Conservation (phyloP, 2,113 vertebrate species). For the Oncorhynchus tshawytscha region DNA sequence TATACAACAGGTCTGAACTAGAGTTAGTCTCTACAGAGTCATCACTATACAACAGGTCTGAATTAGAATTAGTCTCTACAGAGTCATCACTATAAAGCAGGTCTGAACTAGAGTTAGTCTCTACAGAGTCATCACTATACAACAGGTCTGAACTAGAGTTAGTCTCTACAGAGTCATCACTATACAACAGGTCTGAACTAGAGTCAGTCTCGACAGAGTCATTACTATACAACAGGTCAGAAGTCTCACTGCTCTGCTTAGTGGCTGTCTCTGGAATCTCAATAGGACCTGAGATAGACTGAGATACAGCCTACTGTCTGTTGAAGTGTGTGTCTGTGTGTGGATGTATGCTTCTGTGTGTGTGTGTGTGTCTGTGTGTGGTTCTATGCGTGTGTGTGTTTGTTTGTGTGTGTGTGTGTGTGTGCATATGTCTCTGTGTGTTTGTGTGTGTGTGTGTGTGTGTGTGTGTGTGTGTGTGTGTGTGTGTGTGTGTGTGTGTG, state of each 20-base stretch:
- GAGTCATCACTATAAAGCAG: slow-evolving; percentile 47
- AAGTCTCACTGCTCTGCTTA: slow-evolving; percentile 23
- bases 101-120: no score
- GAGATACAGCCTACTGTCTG: neutral
- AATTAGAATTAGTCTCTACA: neutral
- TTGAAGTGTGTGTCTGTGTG: slow-evolving; percentile 8
- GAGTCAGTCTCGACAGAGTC: no score
- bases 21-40: no score
- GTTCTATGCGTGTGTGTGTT: neutral
- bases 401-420: neutral
- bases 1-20: no score
- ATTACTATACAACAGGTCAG: no score
- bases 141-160: no score
- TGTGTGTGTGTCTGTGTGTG: slow-evolving; percentile 8
- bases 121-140: no score
- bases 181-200: slow-evolving; percentile 4
- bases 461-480: slow-evolving; percentile 8
- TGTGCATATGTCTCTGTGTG: no score
- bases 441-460: no score
- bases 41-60: no score
- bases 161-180: slow-evolving; percentile 32
- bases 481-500: slow-evolving; percentile 1
- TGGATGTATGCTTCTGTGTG: neutral
- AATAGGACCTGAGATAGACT: no score
- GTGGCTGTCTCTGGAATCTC: slow-evolving; percentile 8